phyloP scores from a whole-genome alignment of 2,113 vertebrate genomes.

The Orthonyx spaldingii region DNA sequence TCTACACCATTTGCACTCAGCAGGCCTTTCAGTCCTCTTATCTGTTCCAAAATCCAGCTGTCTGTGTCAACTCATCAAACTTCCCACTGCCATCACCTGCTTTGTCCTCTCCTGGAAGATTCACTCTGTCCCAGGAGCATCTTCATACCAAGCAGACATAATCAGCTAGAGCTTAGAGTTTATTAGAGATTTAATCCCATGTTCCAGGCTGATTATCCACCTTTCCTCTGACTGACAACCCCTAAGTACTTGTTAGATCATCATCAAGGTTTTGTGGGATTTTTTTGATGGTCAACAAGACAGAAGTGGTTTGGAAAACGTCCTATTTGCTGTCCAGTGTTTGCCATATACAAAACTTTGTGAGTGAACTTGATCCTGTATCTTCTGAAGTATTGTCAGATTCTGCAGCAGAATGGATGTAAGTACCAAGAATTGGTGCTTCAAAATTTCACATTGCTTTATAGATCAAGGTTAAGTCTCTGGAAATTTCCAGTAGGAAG shows the following conservation, averaged over 20 bases:
- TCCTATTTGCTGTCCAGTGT: background rate
- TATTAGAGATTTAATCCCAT: background rate
- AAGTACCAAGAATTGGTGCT: background rate
- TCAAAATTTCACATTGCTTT: background rate
- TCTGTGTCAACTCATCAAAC: background rate
- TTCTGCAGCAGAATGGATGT: background rate
- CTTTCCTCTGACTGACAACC: background rate
- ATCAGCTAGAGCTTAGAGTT: background rate
- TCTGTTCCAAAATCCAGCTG: background rate
- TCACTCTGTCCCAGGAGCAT: background rate
- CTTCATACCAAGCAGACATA: background rate
- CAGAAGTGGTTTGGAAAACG: background rate
- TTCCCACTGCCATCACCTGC: background rate
- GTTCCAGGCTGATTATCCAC: background rate
- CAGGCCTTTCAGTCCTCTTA: background rate
- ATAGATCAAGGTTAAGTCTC: background rate
- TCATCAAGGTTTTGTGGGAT: background rate
- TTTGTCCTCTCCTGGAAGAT: background rate
- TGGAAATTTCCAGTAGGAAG: background rate
- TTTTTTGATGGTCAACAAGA: background rate
- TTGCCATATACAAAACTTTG: background rate
- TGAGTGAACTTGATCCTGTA: background rate
- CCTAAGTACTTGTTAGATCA: background rate
- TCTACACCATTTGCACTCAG: background rate
- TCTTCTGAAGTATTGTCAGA: background rate